phyloP scores from a whole-genome alignment of 2,888 invertebrate genomes.

The Dolichopus griseipennis region DNA sequence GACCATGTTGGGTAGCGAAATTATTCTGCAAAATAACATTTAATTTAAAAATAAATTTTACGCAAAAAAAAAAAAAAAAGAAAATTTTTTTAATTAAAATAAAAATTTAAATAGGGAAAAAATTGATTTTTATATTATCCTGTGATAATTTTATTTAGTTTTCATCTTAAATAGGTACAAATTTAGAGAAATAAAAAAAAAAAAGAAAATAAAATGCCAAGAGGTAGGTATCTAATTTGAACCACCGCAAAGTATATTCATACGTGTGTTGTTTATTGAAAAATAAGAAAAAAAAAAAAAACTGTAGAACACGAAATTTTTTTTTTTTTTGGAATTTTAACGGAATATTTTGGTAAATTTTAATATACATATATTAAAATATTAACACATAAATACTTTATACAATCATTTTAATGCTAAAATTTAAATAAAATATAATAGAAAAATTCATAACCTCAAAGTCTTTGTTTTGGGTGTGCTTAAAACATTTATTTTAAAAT shows the following conservation, averaged over 20 bases:
- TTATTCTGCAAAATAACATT: background rate
- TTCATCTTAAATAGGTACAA: background rate
- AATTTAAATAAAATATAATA: background rate
- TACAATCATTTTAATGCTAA: too few relatives aligned
- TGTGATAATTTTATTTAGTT: constrained; percentile 3
- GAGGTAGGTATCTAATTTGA: background rate
- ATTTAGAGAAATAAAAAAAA: background rate
- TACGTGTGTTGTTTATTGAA: background rate
- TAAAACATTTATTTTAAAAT: too few relatives aligned
- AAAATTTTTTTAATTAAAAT: background rate
- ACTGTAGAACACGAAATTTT: too few relatives aligned
- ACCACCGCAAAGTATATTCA: background rate
- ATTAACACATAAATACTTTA: too few relatives aligned
- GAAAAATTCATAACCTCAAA: background rate
- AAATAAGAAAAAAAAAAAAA: background rate
- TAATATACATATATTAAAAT: too few relatives aligned
- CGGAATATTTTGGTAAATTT: too few relatives aligned
- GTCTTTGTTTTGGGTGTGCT: background rate
- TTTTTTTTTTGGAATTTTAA: too few relatives aligned
- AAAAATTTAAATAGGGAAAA: background rate
- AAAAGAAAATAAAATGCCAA: background rate
- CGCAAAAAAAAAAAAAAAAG: background rate
- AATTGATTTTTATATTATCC: background rate
- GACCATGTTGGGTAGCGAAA: constrained; percentile 4
- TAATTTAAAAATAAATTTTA: background rate